Evolutionary conservation across 2,888 invertebrate genomes (phyloP).

Genomic region (Andrena minutula): DNA sequence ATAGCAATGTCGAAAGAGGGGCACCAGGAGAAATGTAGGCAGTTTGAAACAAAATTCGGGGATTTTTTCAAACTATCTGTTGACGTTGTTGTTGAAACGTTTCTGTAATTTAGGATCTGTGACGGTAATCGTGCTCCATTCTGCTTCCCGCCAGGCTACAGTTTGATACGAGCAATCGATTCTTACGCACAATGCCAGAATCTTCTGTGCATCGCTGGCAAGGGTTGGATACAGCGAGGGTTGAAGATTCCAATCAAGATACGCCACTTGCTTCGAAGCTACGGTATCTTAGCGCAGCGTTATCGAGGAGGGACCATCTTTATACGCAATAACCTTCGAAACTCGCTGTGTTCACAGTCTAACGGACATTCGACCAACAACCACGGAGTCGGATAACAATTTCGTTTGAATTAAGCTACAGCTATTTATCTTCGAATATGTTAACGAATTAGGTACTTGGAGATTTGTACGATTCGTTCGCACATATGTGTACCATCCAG

Average conservation of each 20-base stretch:
- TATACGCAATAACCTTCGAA: slow-evolving; percentile 77
- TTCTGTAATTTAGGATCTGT: neutral
- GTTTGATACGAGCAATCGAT: slow-evolving; percentile 64
- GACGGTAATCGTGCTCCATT: neutral
- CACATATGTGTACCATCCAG: too few species aligned
- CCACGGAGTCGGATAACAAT: slow-evolving; percentile 32
- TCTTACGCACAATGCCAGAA: slow-evolving; percentile 64
- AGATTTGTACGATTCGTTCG: neutral
- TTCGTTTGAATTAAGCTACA: slow-evolving; percentile 3
- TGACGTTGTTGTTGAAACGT: neutral
- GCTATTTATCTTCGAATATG: slow-evolving; percentile 4
- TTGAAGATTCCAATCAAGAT: slow-evolving; percentile 82
- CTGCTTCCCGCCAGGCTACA: neutral
- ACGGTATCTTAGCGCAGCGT: slow-evolving; percentile 75
- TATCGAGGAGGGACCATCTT: slow-evolving; percentile 79
- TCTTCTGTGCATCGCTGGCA: slow-evolving; percentile 50
- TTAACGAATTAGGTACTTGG: neutral
- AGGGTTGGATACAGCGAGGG: slow-evolving; percentile 62
- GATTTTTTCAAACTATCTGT: too few species aligned
- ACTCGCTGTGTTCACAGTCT: slow-evolving; percentile 64
- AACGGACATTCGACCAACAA: slow-evolving; percentile 56
- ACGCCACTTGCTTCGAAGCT: slow-evolving; percentile 73
- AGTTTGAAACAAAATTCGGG: too few species aligned
- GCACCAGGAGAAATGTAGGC: neutral
- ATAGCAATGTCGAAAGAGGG: neutral